Base-by-base conservation (phyloP, 2,888 invertebrate species). In the Agriopis aurantiaria region DNA sequence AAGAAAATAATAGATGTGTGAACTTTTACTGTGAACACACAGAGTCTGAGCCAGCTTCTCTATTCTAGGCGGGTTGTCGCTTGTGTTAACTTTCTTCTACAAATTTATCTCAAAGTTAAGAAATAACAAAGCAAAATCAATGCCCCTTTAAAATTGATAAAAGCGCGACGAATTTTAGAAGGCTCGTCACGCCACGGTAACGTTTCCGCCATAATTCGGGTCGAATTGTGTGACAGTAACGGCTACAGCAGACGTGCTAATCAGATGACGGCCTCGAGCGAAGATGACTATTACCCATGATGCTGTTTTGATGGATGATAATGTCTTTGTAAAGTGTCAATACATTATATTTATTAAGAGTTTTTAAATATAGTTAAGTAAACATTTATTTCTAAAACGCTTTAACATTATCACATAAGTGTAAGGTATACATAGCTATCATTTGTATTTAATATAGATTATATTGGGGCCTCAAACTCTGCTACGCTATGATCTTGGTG, bases 171-270 rank as follows among this genome's bases (percentile, higher is more conserved):
- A 41, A 40, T 41, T 55, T 55, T 5, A 9, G 43, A 57, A 57
- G 10, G 10, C 46, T 46, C n/a, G 48, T 59, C 46, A 59, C 59
- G 40, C 8, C 48, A 12, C 23, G n/a, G 41, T 51, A 11, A 60
- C 41, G 41, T 51, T 60, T 51, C 49, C 60, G 10, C 51, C 48
- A 8, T 48, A 48, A 59, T 45, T n/a, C 45, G 57, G 23, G 57
- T 43, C 8, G 23, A 17, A 57, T 57, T 45, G 56, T 56, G 56
- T n/a, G 45, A 45, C 55, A 52, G 33, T 46, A 45, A 58, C 48
- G 59, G 48, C 59, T 48, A 33, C 41, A 68, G 68, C 51, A 68
- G 68, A 63, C 68, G 58, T 63, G 68, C 14, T 62, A 62, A 68
- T 53, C 53, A 55, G 66, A 60, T 53, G 65, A 57, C 58, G 17